Evolutionary conservation across 2,113 vertebrate genomes (phyloP), one percentile per base, ranked within the genome.

Genomic region (Rhinogobius similis): DNA sequence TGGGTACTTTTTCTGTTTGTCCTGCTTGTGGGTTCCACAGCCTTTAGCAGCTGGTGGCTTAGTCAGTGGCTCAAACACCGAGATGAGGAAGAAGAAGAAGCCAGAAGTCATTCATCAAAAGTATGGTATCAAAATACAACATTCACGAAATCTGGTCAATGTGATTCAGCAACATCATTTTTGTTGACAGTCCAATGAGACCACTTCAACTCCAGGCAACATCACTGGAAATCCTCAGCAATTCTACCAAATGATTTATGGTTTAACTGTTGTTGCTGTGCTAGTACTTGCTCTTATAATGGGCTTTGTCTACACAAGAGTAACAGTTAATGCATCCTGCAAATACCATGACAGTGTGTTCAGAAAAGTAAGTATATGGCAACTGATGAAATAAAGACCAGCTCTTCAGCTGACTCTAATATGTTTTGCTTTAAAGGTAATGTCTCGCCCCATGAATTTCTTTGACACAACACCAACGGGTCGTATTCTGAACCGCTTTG

Each of bases 41-140:
- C 87, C 32, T 94, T 96, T 81, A 92, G 92, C 75, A 94, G 73
- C 86, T 95, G 93, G 95, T 96, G 94, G 94, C 80, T 95, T 74
- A 93, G 94, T 68, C 82, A 82, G 70, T 95, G 94, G 94, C 52
- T 96, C 56, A 82, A 85, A 13, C 73, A 93, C 41, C 91, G 93
- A 11, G 82, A 91, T 4, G 91, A 92, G 92, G 94, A 95, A 90
- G 90, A 83, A 90, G 90, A 83, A n/a, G 12, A 21, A 36, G 32
- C 32, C 9, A 7, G 6, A 36, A 8, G 3, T 36, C 5, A 36
- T 36, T 36, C 32, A 36, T 36, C 32, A 3, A 36, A 36, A 36
- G 32, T 36, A 36, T n/a, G 32, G 32, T 36, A 36, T 36, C 32
- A 36, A 20, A n/a, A 29, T 12, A 1, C 12, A 41, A 13, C 39